Evolutionary conservation across 2,113 vertebrate genomes (phyloP).

Genomic region (Dendropsophus ebraccatus): DNA sequence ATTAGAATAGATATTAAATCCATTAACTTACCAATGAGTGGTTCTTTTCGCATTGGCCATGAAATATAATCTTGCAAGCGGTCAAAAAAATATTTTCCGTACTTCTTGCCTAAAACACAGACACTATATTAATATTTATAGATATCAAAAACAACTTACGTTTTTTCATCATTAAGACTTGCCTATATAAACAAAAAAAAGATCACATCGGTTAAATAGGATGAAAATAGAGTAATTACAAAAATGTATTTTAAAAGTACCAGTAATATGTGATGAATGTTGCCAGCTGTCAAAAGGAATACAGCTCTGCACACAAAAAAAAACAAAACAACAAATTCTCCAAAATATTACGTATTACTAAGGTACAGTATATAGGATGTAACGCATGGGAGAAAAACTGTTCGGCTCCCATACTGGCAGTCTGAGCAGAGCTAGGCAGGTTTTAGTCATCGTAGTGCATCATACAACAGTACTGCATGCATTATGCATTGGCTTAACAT

Average conservation of each 20-base stretch:
- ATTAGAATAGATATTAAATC: not conserved
- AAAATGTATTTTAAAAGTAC: no score
- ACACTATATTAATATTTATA: no score
- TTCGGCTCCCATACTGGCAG: not conserved
- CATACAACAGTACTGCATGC: not conserved
- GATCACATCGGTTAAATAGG: no score
- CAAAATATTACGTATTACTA: not conserved
- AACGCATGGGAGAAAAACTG: not conserved
- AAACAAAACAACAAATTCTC: not conserved
- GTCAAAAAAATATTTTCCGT: not conserved
- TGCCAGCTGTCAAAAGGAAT: no score
- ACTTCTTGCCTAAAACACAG: slow-evolving; percentile 16
- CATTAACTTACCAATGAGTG: slow-evolving; percentile 24
- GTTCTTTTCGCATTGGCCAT: not conserved
- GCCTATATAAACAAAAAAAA: not conserved
- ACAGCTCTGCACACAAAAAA: no score
- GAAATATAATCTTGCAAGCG: slow-evolving; percentile 18
- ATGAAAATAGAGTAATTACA: no score
- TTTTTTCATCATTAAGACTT: not conserved
- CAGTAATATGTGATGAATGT: no score
- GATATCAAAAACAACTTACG: not conserved
- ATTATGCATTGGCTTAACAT: not conserved
- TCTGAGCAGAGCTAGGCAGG: not conserved
- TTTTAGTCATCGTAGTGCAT: not conserved
- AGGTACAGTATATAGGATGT: no score